Evolutionary conservation across 2,797 vertebrate genomes (phyloP).

Genomic region (Spea hammondii): DNA sequence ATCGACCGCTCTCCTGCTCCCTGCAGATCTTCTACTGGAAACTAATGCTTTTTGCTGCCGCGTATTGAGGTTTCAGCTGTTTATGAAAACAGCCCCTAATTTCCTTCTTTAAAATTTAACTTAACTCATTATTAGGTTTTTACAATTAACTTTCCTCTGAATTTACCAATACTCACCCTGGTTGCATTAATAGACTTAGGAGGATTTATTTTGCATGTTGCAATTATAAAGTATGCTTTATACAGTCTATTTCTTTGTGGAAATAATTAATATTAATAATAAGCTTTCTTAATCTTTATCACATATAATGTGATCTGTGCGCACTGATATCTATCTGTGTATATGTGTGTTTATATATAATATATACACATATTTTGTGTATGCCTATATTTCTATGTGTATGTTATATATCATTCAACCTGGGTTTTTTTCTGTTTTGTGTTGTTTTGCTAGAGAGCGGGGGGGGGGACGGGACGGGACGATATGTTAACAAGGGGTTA

Average conservation of each 20-base stretch:
- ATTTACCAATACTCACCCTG: background rate
- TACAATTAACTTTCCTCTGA: conserved; percentile 75
- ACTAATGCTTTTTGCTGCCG: conserved; percentile 73
- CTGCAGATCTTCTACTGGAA: conserved; percentile 75
- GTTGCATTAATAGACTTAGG: background rate
- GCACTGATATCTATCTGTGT: too few species aligned
- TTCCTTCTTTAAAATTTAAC: conserved; percentile 92
- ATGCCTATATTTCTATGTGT: too few species aligned
- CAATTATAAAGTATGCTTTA: too few species aligned
- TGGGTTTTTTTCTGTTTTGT: background rate
- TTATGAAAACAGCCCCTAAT: conserved; percentile 74
- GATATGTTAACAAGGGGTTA: conserved; percentile 72
- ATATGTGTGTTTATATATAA: too few species aligned
- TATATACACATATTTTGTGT: too few species aligned
- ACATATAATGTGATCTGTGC: too few species aligned
- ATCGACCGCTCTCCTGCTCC: conserved; percentile 74
- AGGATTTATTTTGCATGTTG: too few species aligned
- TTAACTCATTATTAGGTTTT: conserved; percentile 87
- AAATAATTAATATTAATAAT: too few species aligned
- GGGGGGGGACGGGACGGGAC: conserved; percentile 17
- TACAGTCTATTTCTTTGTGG: too few species aligned
- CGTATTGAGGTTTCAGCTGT: conserved; percentile 82
- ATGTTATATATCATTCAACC: background rate
- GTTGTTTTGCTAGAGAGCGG: too few species aligned
- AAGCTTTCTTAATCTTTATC: too few species aligned